These are phyloP conservation scores for Marmota monax DNA, from an alignment of 2,113 vertebrate genomes.

Conservation along the genomic window DNA sequence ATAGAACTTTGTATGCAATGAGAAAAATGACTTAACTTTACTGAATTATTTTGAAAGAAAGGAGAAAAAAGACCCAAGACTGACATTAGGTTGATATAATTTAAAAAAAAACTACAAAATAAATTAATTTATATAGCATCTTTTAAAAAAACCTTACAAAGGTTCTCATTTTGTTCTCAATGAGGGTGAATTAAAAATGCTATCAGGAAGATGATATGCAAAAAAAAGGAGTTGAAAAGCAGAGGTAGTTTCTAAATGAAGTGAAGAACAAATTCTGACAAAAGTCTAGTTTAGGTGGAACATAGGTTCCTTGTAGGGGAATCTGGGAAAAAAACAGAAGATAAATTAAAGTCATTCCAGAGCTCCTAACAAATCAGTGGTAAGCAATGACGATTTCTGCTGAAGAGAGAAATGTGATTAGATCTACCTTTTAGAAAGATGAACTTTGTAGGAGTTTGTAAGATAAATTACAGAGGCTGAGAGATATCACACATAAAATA, in stretches of 20 bases:
- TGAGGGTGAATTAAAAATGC: background rate
- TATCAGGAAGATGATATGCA: background rate
- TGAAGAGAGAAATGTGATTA: conserved; percentile 10
- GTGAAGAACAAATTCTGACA: background rate
- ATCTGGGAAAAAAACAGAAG: background rate
- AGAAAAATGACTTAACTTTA: conserved; percentile 46
- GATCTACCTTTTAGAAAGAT: conserved; percentile 2
- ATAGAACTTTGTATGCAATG: conserved; percentile 11
- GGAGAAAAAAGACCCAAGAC: background rate
- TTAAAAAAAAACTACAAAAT: background rate
- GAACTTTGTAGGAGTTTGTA: background rate
- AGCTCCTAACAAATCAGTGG: background rate
- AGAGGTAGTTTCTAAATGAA: conserved; percentile 46
- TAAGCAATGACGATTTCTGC: background rate
- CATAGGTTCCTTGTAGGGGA: background rate
- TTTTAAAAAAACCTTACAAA: conserved; percentile 56
- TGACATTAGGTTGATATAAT: background rate
- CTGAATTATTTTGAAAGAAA: conserved; percentile 55
- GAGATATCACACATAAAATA: background rate
- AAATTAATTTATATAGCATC: background rate
- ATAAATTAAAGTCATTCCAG: background rate
- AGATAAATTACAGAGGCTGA: background rate
- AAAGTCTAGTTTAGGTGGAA: background rate
- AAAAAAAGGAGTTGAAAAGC: background rate
- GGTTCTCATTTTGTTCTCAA: background rate